Percentiles rank a stretch among this genome's conserved stretches.
Evolutionary conservation across 1,140 invertebrate species (phyloP).

Genomic region (Leptopilina boulardi): DNA sequence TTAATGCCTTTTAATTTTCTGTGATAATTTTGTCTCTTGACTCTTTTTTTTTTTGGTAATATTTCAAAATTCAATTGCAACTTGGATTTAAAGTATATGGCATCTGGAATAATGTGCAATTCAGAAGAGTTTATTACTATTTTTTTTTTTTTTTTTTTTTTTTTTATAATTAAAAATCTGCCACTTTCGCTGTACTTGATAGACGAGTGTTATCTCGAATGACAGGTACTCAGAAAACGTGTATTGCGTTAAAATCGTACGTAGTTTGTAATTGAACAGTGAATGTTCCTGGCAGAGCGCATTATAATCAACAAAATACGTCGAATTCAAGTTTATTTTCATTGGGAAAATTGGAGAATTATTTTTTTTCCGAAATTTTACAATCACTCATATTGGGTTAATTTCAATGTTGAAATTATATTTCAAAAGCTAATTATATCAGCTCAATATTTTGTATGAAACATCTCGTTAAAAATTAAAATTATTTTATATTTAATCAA

Average conservation of each 20-base stretch:
- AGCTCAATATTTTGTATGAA: too few relatives aligned
- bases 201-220: not conserved
- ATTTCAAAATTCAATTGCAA: too few relatives aligned
- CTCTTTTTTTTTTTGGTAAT: too few relatives aligned
- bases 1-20: too few relatives aligned
- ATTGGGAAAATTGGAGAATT: not conserved
- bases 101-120: not conserved
- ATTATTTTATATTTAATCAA: too few relatives aligned
- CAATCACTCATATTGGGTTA: too few relatives aligned
- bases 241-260: not conserved
- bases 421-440: too few relatives aligned
- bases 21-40: too few relatives aligned
- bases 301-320: constrained; percentile 8
- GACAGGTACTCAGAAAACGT: constrained; percentile 12
- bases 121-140: not conserved
- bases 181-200: not conserved
- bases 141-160: not conserved
- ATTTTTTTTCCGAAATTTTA: too few relatives aligned
- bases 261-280: not conserved
- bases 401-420: too few relatives aligned
- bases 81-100: not conserved
- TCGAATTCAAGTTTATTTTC: constrained; percentile 10
- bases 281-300: constrained; percentile 10
- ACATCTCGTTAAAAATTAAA: too few relatives aligned
- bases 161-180: constrained; percentile 17